Percentiles rank a stretch among this genome's conserved stretches.
phyloP scores from a whole-genome alignment of 2,113 vertebrate genomes.

The Apaloderma vittatum region DNA sequence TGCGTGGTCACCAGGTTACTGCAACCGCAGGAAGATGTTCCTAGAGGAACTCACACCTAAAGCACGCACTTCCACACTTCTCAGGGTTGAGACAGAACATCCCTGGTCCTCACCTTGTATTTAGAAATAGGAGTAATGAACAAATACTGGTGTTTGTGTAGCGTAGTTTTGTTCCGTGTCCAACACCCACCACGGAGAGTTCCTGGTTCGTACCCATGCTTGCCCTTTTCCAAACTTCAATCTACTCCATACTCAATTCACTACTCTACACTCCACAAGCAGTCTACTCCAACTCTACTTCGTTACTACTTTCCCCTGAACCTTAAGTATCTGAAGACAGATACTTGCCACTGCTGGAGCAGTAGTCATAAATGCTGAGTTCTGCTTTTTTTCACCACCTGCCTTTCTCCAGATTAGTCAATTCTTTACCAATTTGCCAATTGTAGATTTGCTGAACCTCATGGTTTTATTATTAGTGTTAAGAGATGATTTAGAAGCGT shows the following conservation, averaged over 20 bases:
- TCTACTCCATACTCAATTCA: background rate
- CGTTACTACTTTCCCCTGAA: background rate
- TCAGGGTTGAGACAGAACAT: background rate
- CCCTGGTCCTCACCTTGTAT: background rate
- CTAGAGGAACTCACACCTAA: background rate
- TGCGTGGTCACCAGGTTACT: rapidly evolving
- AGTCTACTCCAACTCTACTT: too few relatives aligned
- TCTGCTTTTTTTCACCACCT: background rate
- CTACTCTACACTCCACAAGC: background rate
- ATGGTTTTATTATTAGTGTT: background rate
- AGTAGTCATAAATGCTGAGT: background rate
- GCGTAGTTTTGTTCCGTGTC: background rate
- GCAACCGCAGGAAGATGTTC: background rate
- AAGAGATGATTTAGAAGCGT: background rate
- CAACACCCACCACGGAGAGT: background rate
- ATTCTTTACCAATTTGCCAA: background rate
- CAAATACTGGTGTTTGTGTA: background rate
- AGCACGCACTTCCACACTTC: background rate
- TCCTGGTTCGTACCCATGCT: background rate
- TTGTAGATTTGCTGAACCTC: background rate
- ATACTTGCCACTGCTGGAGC: background rate
- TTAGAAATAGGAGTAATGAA: background rate
- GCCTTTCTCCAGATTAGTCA: background rate
- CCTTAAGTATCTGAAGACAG: background rate
- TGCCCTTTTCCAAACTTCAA: background rate